A percentile compares a stretch with the other conserved stretches of the same genome.
Conservation (phyloP, 2,113 vertebrate genomes). For the Micromys minutus region DNA sequence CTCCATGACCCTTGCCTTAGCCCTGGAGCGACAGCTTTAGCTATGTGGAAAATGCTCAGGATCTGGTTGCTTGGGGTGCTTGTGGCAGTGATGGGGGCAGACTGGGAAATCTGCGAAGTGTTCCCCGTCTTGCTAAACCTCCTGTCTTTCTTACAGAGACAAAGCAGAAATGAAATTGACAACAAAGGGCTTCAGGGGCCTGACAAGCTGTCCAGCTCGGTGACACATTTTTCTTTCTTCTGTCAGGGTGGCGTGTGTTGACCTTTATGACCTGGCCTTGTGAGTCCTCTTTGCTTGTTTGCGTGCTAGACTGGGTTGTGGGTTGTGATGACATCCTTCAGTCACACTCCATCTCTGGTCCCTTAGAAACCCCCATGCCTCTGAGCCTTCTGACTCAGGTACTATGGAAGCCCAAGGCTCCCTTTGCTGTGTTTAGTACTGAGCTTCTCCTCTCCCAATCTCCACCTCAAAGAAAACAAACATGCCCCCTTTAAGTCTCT, state of each 20-base stretch:
- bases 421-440: background rate
- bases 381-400: background rate
- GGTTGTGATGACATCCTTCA: rapidly evolving
- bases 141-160: background rate
- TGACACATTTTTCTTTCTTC: background rate
- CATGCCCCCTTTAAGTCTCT: background rate
- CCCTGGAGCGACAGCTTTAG: background rate
- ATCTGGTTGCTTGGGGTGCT: background rate
- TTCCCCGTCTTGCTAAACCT: background rate
- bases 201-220: background rate
- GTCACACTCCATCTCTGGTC: rapidly evolving
- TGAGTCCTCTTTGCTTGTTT: background rate
- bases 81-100: background rate
- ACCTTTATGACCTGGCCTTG: background rate
- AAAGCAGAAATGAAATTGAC: background rate
- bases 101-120: rapidly evolving
- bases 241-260: rapidly evolving
- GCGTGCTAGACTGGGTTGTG: background rate
- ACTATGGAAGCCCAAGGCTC: background rate
- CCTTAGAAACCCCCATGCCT: background rate
- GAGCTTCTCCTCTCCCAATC: background rate
- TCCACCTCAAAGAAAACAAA: background rate
- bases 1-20: background rate
- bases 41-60: background rate
- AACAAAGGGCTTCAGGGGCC: background rate